Evolutionary conservation across 2,888 invertebrate species (phyloP), one percentile per base, ranked within the genome.

Genomic region (Tuberolachnus salignus): DNA sequence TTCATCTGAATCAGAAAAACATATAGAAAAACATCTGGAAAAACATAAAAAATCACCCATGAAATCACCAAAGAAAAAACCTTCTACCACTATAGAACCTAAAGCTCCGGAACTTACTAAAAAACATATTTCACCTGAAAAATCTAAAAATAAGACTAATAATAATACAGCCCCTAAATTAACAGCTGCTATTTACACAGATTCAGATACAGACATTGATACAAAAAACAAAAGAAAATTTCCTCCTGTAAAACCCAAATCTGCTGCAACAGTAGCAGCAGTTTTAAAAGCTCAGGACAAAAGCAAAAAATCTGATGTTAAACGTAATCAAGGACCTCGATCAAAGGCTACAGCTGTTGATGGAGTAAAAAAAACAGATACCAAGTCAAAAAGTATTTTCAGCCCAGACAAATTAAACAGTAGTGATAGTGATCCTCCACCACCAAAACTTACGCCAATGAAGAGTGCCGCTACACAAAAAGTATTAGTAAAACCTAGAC

Each of bases 331-430:
- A 69, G 78, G 78, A 11, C 78, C 78, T 8, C 59, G 78, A 4
- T 78, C 78, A 21, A 78, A 78, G 42, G 78, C 78, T 42, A 78
- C 78, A 21, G 67, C 59, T 21, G 72, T 80, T n/a, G 81, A 81
- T 63, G 75, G 72, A 55, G 49, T 80, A n/a, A 81, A 81, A 53
- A 81, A 80, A 80, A 21, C 71, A 10, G 81, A 81, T n/a, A 13
- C 71, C 13, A 75, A 80, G 21, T 70, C 72, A 4, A 84, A 84
- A 81, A 85, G 93, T 84, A 93, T 93, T 83, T 93, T 93, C 84
- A 93, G 93, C 74, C 93, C 93, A 0, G 93, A 92, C 82, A 93
- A 93, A 82, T 90, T 90, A 82, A 90, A 90, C n/a, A 90, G 90
- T 83, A 90, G 90, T 82, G 88, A 88, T 81, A 85, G 78, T 59